Conservation (phyloP, 2,113 vertebrate species). For the Australoheros scitulus region DNA sequence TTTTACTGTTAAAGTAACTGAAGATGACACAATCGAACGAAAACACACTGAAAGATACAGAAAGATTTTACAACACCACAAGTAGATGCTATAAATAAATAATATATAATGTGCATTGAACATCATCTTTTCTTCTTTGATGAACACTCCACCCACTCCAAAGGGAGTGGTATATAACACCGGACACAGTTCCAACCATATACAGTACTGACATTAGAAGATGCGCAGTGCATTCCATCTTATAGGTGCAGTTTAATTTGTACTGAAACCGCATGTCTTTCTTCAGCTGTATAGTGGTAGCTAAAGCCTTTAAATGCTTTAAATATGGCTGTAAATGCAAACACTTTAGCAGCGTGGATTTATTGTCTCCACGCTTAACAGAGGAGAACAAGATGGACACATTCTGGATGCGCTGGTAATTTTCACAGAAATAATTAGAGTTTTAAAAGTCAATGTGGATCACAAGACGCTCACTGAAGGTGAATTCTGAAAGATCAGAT, state of each 20-base stretch:
- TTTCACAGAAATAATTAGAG: accelerated
- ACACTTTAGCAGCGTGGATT: neutral
- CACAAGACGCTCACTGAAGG: neutral
- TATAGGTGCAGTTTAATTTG: neutral
- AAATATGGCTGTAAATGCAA: neutral
- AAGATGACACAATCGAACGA: too few relatives aligned
- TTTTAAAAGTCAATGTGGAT: neutral
- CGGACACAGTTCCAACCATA: neutral
- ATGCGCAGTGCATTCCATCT: neutral
- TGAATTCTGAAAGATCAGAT: neutral
- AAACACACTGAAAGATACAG: neutral
- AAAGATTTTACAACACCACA: neutral
- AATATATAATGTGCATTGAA: neutral
- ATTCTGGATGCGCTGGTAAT: neutral
- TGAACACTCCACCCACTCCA: conserved; percentile 29
- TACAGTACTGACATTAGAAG: neutral
- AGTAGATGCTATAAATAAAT: neutral
- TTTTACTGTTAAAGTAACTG: neutral
- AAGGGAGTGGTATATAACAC: conserved; percentile 27
- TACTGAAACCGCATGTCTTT: neutral
- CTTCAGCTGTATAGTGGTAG: too few relatives aligned
- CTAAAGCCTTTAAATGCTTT: neutral
- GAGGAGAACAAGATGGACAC: neutral
- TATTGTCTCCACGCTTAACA: neutral
- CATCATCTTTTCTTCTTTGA: neutral